These are phyloP conservation scores for Lagorchestes hirsutus DNA, from an alignment of 2,797 vertebrate species.

Conservation along the genomic window DNA sequence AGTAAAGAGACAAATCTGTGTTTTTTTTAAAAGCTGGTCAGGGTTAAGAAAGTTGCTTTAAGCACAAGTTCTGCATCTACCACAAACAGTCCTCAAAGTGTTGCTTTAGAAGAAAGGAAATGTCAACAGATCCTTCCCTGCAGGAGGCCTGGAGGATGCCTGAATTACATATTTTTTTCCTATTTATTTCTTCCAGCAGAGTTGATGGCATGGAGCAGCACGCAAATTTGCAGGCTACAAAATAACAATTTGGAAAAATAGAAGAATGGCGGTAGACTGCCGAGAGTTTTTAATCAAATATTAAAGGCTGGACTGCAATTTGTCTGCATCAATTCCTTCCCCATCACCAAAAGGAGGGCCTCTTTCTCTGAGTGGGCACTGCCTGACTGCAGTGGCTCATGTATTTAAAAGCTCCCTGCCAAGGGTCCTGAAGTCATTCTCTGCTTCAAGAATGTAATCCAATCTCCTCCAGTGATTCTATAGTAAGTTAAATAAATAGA, in stretches of 20 bases:
- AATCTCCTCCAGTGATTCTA: constrained; percentile 87
- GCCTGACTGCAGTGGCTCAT: constrained; percentile 80
- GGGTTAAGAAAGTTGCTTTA: not conserved
- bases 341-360: constrained; percentile 76
- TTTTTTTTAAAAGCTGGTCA: not conserved
- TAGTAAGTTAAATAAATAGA: constrained; percentile 91
- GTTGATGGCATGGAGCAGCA: not conserved
- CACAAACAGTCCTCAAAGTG: not conserved
- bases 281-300: constrained; percentile 58
- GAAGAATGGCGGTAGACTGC: not conserved
- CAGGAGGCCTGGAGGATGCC: not conserved
- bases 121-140: constrained; percentile 9
- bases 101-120: not conserved
- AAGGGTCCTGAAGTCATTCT: constrained; percentile 85
- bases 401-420: constrained; percentile 84
- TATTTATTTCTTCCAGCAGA: constrained; percentile 30
- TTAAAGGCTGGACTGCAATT: constrained; percentile 54
- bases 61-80: not conserved
- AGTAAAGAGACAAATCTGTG: not conserved
- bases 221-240: constrained; percentile 26
- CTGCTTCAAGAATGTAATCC: constrained; percentile 91
- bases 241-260: not conserved
- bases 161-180: not conserved
- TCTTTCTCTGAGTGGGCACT: constrained; percentile 69
- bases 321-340: constrained; percentile 61